phyloP scores from a whole-genome alignment of 2,113 vertebrate species.

The Empidonax traillii region DNA sequence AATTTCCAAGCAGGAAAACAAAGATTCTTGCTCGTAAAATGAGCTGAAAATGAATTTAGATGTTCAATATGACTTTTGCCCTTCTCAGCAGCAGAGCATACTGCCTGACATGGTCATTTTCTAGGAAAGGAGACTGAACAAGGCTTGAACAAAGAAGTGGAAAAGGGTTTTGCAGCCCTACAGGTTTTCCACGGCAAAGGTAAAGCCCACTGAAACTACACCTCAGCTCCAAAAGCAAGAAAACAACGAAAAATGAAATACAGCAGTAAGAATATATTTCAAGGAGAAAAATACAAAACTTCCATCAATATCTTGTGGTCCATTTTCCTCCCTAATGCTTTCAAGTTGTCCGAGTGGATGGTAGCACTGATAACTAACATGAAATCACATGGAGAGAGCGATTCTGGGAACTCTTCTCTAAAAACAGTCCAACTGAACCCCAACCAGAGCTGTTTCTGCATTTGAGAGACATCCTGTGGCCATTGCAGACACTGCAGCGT shows the following conservation, averaged over 20 bases:
- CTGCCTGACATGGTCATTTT: background rate
- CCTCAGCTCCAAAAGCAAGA: background rate
- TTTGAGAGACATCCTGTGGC: slow-evolving; percentile 57
- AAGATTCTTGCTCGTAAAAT: background rate
- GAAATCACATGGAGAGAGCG: background rate
- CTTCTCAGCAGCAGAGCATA: background rate
- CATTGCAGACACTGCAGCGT: background rate
- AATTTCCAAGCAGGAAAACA: background rate
- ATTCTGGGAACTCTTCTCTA: background rate
- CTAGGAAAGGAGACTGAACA: background rate
- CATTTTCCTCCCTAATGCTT: background rate
- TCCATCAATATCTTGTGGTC: background rate
- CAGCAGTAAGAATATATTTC: background rate
- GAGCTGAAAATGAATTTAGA: background rate
- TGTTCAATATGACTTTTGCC: background rate
- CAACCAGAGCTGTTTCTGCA: background rate
- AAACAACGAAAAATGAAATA: background rate
- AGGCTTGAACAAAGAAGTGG: background rate
- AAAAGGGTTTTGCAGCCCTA: background rate
- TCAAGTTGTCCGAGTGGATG: rapidly evolving
- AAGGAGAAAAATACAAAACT: background rate
- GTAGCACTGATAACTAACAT: rapidly evolving
- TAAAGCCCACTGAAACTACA: background rate
- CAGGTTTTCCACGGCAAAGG: background rate
- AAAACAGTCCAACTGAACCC: background rate